Evolutionary conservation across 2,888 invertebrate species (phyloP).

Genomic region (Gastracanthus pulcherrimus): DNA sequence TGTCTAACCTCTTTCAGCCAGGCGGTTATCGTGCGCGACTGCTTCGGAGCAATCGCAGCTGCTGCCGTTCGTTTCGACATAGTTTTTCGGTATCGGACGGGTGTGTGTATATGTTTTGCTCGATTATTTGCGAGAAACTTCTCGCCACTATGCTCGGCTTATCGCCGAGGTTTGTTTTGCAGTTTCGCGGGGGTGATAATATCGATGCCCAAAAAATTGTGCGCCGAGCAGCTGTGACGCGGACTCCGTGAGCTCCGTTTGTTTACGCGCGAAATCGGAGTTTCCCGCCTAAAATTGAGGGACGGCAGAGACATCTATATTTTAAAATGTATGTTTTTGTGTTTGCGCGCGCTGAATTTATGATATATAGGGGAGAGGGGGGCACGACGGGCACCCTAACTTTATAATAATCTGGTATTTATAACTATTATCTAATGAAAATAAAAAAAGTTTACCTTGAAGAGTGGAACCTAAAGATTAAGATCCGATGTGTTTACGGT

Average conservation of each 20-base stretch:
- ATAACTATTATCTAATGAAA: no score
- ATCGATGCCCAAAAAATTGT: not conserved
- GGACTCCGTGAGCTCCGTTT: no score
- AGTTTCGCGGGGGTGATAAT: not conserved
- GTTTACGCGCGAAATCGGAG: not conserved
- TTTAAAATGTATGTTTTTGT: not conserved
- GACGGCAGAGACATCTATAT: not conserved
- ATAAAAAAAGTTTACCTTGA: no score
- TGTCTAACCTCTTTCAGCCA: conserved; percentile 57
- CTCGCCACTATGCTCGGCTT: not conserved
- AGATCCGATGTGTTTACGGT: no score
- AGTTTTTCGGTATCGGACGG: not conserved
- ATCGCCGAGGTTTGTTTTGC: not conserved
- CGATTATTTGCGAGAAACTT: not conserved
- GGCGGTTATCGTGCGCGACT: conserved; percentile 19
- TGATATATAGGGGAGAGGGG: no score
- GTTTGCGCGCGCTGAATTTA: not conserved
- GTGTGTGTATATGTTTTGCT: not conserved
- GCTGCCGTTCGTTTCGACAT: conserved; percentile 38
- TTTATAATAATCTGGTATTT: no score
- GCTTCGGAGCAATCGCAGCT: not conserved
- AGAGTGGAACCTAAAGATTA: no score
- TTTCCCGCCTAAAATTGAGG: not conserved
- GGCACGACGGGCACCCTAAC: no score
- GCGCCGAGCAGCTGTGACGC: not conserved